phyloP scores from a whole-genome alignment of 1,140 invertebrate species.

The Trigoniulus corallinus region DNA sequence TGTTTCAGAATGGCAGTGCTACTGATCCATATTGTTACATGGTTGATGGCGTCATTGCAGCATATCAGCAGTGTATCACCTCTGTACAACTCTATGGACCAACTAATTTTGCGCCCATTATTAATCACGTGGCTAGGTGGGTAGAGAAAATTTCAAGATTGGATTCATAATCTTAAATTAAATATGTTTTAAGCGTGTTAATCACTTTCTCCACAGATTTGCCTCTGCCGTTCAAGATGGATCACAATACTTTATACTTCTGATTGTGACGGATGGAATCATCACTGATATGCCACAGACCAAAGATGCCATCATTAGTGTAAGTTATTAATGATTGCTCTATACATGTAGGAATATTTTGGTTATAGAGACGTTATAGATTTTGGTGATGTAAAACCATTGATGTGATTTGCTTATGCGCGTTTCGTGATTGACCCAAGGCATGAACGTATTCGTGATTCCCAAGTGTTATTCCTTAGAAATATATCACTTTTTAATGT shows the following conservation, averaged over 20 bases:
- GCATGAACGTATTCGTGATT: too few relatives aligned
- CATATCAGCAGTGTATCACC: constrained; percentile 21
- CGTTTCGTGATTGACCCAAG: too few relatives aligned
- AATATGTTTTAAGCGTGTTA: not conserved
- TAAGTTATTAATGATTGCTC: too few relatives aligned
- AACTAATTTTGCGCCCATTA: constrained; percentile 33
- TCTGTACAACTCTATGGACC: constrained; percentile 32
- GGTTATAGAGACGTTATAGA: too few relatives aligned
- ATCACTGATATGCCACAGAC: constrained; percentile 47
- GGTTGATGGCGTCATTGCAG: constrained; percentile 30
- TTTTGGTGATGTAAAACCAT: too few relatives aligned
- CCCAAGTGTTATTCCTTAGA: too few relatives aligned
- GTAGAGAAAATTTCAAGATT: too few relatives aligned
- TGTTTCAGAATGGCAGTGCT: constrained; percentile 30
- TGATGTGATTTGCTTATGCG: too few relatives aligned
- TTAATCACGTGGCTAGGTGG: constrained; percentile 27
- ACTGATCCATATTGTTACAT: constrained; percentile 37
- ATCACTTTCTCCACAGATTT: constrained; percentile 16
- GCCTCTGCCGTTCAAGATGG: constrained; percentile 27
- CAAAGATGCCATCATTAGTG: constrained; percentile 34
- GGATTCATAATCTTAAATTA: not conserved
- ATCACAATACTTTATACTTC: constrained; percentile 40
- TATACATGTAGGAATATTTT: too few relatives aligned
- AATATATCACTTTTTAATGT: too few relatives aligned
- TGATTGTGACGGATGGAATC: constrained; percentile 49